Evolutionary conservation across 35 echinoderm and acorn worm genomes (phyloP).

Genomic region (Nesometra sesokonis): DNA sequence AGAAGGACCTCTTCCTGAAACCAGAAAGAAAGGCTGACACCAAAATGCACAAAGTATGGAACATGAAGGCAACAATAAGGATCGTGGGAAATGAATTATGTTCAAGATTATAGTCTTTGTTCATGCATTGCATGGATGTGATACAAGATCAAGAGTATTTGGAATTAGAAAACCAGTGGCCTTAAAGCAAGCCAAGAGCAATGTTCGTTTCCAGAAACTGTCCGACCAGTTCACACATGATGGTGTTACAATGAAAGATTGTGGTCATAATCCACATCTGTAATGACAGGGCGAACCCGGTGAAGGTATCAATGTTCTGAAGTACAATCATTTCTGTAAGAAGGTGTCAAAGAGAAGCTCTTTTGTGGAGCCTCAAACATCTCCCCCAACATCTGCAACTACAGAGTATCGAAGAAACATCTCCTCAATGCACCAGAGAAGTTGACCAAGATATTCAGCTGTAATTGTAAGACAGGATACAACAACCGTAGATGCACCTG

Average conservation of each 20-base stretch:
- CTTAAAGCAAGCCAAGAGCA: constrained; percentile 10
- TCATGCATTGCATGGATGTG: constrained; percentile 40
- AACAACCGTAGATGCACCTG: no score
- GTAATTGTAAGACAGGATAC: no score
- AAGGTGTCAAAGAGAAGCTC: constrained; percentile 7
- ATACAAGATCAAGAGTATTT: constrained; percentile 41
- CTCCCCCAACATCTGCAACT: not conserved
- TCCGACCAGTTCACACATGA: constrained; percentile 21
- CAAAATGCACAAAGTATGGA: constrained; percentile 27
- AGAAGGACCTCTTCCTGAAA: constrained; percentile 16
- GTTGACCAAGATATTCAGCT: no score
- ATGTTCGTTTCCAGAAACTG: not conserved
- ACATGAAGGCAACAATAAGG: constrained; percentile 7
- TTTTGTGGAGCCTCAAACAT: constrained; percentile 4
- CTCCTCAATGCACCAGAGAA: no score
- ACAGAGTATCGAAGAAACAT: no score
- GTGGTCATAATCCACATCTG: not conserved
- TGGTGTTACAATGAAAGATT: not conserved
- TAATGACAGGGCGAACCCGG: not conserved
- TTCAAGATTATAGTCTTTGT: constrained; percentile 16
- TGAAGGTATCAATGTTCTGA: constrained; percentile 7
- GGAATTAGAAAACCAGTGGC: constrained; percentile 18
- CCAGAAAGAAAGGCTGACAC: constrained; percentile 31
- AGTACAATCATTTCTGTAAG: not conserved
- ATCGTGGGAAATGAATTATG: constrained; percentile 11